These are phyloP conservation scores for Stenotaenia linearis DNA, from an alignment of 2,888 invertebrate species.

Conservation along the genomic window DNA sequence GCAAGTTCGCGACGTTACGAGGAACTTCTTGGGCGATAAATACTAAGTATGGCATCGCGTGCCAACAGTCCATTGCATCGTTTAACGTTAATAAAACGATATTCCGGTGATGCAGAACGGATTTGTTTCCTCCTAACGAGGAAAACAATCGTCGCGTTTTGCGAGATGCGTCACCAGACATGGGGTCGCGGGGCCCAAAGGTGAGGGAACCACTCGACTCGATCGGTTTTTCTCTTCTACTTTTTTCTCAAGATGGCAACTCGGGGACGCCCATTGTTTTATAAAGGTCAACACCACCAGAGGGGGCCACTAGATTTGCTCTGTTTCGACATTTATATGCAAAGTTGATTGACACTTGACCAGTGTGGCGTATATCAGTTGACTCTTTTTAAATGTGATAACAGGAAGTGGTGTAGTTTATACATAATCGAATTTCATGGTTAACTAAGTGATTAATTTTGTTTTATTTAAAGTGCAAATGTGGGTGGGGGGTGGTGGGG, in stretches of 20 bases:
- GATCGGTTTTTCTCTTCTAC: neutral
- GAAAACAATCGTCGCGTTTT: constrained; percentile 5
- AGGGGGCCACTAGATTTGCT: neutral
- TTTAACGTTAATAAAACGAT: neutral
- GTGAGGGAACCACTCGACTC: neutral
- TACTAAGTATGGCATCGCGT: neutral
- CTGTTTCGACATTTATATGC: neutral
- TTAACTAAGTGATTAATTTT: neutral
- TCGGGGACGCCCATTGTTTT: neutral
- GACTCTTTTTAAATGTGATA: neutral
- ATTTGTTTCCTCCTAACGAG: neutral
- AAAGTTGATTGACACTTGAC: constrained; percentile 9
- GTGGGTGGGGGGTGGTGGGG: too few species aligned
- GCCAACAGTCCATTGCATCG: neutral
- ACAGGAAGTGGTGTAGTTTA: neutral
- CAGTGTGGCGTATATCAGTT: neutral
- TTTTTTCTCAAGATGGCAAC: neutral
- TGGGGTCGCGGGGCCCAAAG: neutral
- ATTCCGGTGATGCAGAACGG: neutral
- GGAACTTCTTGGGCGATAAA: neutral
- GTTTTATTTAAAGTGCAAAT: neutral
- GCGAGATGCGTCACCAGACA: neutral
- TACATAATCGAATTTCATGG: neutral
- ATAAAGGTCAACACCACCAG: neutral
- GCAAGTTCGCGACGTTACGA: too few species aligned